phyloP scores from a whole-genome alignment of 2,113 vertebrate species.

The Coreoperca whiteheadi region DNA sequence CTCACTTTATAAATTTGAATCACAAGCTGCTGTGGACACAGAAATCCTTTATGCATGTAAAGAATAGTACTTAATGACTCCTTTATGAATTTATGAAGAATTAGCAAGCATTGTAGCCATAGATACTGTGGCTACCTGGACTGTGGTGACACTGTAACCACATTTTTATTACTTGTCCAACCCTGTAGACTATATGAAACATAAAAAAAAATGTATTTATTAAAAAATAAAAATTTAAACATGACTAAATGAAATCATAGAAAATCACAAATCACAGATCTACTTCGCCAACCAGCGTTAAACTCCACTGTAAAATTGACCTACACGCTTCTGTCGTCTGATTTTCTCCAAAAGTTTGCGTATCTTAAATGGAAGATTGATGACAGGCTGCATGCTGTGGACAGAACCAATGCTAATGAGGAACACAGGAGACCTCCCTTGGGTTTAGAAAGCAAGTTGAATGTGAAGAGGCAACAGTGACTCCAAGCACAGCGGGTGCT shows the following conservation, averaged over 20 bases:
- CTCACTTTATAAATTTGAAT: neutral
- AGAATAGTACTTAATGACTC: neutral
- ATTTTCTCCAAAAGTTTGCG: conserved; percentile 44
- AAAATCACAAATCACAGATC: neutral
- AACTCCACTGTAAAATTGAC: neutral
- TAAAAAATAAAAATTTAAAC: no score
- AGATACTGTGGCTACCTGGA: neutral
- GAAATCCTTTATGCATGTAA: neutral
- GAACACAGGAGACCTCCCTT: conserved; percentile 54
- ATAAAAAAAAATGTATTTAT: no score
- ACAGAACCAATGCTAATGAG: conserved; percentile 75
- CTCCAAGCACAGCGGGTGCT: conserved; percentile 15
- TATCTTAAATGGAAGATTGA: conserved; percentile 74
- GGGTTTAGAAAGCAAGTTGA: conserved; percentile 58
- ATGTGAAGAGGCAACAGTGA: conserved; percentile 37
- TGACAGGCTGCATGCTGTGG: conserved; percentile 60
- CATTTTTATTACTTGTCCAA: no score
- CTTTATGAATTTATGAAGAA: conserved; percentile 13
- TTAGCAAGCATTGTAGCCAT: neutral
- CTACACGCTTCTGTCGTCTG: neutral
- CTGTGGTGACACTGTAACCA: neutral
- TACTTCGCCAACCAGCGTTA: neutral
- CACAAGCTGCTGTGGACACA: neutral
- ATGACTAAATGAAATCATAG: neutral
- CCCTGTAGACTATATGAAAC: neutral